These are phyloP conservation scores for Cololabis saira DNA, from an alignment of 2,113 vertebrate species.

Conservation along the genomic window DNA sequence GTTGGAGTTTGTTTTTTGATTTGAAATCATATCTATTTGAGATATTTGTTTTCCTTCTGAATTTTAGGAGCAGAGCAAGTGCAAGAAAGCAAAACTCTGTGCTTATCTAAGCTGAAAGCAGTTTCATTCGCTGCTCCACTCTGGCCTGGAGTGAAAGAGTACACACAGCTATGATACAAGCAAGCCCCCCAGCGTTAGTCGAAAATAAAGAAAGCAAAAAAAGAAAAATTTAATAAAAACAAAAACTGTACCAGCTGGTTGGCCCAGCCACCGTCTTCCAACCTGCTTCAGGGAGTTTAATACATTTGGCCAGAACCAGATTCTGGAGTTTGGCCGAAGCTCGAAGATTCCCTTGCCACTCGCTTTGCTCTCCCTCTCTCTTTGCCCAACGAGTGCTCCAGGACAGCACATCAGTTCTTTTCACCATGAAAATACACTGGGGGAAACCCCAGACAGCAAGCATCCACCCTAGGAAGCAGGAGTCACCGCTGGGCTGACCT, in stretches of 20 bases:
- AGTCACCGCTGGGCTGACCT: constrained; percentile 31
- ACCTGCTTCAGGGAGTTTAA: constrained; percentile 56
- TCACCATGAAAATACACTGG: constrained; percentile 28
- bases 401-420: constrained; percentile 57
- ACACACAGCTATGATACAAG: constrained; percentile 43
- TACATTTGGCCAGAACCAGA: constrained; percentile 48
- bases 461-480: too few species aligned
- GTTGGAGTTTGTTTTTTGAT: background rate
- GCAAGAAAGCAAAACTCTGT: constrained; percentile 28
- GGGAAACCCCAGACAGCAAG: constrained; percentile 21
- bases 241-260: constrained; percentile 46
- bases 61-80: background rate
- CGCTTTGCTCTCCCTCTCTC: background rate
- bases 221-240: background rate
- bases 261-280: constrained; percentile 57
- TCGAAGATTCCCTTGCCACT: constrained; percentile 20
- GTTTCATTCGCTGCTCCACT: constrained; percentile 42
- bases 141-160: constrained; percentile 40
- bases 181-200: constrained; percentile 49
- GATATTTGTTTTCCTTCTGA: constrained; percentile 27
- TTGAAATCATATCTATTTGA: constrained; percentile 37
- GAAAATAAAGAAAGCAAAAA: constrained; percentile 27
- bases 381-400: constrained; percentile 13
- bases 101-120: constrained; percentile 43
- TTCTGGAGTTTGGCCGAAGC: constrained; percentile 59